A percentile compares a stretch with the other conserved stretches of the same genome.
phyloP scores from a whole-genome alignment of 2,888 invertebrate species.

The Anarsia innoxiella region DNA sequence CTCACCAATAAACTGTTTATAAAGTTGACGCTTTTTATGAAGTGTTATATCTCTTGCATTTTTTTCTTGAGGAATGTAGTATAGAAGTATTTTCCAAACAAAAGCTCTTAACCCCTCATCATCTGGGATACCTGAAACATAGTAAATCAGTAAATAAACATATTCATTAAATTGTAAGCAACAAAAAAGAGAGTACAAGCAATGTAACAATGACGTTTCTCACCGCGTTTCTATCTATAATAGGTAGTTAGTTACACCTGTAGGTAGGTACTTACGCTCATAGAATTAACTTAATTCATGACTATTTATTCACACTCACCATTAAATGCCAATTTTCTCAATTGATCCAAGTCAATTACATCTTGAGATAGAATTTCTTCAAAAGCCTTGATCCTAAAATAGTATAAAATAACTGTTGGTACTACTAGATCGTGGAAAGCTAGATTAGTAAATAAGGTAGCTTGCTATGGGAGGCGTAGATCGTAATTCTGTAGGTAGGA shows the following conservation, averaged over 20 bases:
- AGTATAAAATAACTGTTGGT: conserved; percentile 9
- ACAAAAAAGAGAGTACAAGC: neutral
- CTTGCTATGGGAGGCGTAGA: neutral
- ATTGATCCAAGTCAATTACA: conserved; percentile 79
- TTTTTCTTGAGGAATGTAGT: conserved; percentile 85
- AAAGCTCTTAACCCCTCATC: conserved; percentile 87
- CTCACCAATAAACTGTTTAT: conserved; percentile 86
- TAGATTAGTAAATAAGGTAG: neutral
- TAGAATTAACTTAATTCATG: neutral
- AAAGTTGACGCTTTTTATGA: conserved; percentile 84
- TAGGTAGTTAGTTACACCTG: neutral
- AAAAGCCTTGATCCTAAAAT: conserved; percentile 87
- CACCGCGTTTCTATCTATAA: neutral
- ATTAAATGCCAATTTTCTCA: conserved; percentile 85
- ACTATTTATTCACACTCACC: too few relatives aligned
- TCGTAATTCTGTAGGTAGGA: neutral
- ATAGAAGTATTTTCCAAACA: conserved; percentile 92
- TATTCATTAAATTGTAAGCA: neutral
- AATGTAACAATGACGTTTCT: neutral
- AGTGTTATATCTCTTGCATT: conserved; percentile 81
- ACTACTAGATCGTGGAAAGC: neutral
- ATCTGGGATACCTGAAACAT: conserved; percentile 86
- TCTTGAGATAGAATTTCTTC: conserved; percentile 82
- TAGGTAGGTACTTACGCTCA: neutral
- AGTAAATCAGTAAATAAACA: conserved; percentile 6